Base-by-base conservation (phyloP, 1,140 invertebrate genomes). In the Drosophila willistoni region DNA sequence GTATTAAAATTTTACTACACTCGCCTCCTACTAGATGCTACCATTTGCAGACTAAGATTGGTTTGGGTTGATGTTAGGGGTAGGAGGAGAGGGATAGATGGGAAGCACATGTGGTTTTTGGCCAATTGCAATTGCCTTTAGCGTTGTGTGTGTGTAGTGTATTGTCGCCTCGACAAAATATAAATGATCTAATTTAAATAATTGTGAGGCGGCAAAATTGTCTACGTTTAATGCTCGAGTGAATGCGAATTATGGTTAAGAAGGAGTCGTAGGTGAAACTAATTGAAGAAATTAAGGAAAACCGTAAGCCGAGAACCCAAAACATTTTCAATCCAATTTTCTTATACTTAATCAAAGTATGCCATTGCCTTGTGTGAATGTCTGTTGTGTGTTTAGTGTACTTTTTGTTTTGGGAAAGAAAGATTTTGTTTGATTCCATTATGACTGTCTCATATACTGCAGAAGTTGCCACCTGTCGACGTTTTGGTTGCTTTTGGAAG, bases 391-490 rank as follows among this genome's bases (percentile, higher is more conserved):
- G 65, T 36, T 42, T 36, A 17, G 29, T 29, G 29, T 29, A 29
- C 2, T 25, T 25, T 25, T 47, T 10, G 56, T 44, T 19, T 56
- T 41, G 6, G 6, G 19, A 47, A 56, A 36, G 17, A 51, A 22
- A 22, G n/a, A 17, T 51, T 51, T 22, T 51, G 17, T 29, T 29
- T 51, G 44, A 51, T 22, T 22, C 22, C 17, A 10, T 10, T 12
- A 97, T 98, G 97, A 98, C 97, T 66, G 96, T 98, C 9, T 96
- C 96, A 0, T 98, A 98, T 81, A 97, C 96, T 51, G 96, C 95
- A 12, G 95, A 97, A 93, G 96, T 98, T 64, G 96, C 96, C 51
- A 97, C 96, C 56, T 96, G 96, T 86, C 93, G 94, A 64, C 95
- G 95, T 55, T 96, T 97, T 82, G 96, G 96, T 66, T 97, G 96